phyloP scores from a whole-genome alignment of 2,888 invertebrate species.

The Hecatera dysodea region DNA sequence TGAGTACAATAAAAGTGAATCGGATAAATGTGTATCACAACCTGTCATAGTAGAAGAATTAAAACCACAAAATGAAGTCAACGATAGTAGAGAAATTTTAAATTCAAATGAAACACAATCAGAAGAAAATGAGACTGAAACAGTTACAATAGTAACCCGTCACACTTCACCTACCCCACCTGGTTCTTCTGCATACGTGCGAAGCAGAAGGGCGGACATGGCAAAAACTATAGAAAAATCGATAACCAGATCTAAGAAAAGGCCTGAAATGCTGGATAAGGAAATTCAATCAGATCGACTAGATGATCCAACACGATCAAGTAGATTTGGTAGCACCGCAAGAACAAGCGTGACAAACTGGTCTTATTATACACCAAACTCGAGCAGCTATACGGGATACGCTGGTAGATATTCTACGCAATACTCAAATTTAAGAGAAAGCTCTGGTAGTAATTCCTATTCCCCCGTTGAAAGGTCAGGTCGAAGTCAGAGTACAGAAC shows the following conservation, averaged over 20 bases:
- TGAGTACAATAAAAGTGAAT: slow-evolving; percentile 74
- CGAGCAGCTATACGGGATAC: slow-evolving; percentile 84
- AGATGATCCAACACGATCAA: slow-evolving; percentile 93
- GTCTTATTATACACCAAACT: slow-evolving; percentile 91
- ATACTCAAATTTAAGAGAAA: slow-evolving; percentile 83
- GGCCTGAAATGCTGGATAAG: slow-evolving; percentile 92
- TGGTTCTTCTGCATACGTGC: slow-evolving; percentile 91
- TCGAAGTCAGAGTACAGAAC: slow-evolving; percentile 83
- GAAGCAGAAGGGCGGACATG: slow-evolving; percentile 93
- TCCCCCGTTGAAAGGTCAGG: slow-evolving; percentile 79
- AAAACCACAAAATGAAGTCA: slow-evolving; percentile 61
- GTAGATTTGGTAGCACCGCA: slow-evolving; percentile 91
- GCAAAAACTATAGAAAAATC: slow-evolving; percentile 94
- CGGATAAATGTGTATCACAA: slow-evolving; percentile 73
- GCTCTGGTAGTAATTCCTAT: slow-evolving; percentile 72
- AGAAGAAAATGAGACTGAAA: slow-evolving; percentile 78
- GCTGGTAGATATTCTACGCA: slow-evolving; percentile 88
- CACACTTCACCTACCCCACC: slow-evolving; percentile 95
- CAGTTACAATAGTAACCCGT: slow-evolving; percentile 93
- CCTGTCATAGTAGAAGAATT: slow-evolving; percentile 69
- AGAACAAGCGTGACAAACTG: slow-evolving; percentile 92
- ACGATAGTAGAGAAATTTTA: slow-evolving; percentile 62
- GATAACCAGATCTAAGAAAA: slow-evolving; percentile 90
- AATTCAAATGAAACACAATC: slow-evolving; percentile 59
- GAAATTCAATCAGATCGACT: slow-evolving; percentile 94